These are phyloP conservation scores for Phrixothrix hirtus DNA, from an alignment of 2,888 invertebrate species.

Conservation along the genomic window DNA sequence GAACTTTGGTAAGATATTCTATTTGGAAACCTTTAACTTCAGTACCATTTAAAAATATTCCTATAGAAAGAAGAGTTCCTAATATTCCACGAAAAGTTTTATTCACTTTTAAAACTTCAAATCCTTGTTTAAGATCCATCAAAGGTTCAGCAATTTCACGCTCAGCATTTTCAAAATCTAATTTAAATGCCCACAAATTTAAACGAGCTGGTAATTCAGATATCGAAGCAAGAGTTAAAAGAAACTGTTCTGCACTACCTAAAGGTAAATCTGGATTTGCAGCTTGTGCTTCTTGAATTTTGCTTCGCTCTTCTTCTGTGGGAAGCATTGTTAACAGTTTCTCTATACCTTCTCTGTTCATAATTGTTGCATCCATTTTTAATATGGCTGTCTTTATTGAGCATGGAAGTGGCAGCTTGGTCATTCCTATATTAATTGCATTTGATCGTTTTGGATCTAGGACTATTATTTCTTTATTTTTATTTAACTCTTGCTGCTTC, in stretches of 20 bases:
- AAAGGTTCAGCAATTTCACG: constrained; percentile 98
- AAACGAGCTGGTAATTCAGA: constrained; percentile 91
- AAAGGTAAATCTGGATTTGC: constrained; percentile 87
- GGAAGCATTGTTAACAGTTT: constrained; percentile 98
- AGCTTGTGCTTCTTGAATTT: constrained; percentile 94
- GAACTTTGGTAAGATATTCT: constrained; percentile 95
- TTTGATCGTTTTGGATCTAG: constrained; percentile 97
- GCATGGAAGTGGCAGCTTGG: constrained; percentile 94
- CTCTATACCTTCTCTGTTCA: constrained; percentile 97
- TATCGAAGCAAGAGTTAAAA: constrained; percentile 94
- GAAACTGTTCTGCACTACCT: constrained; percentile 97
- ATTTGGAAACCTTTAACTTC: constrained; percentile 95
- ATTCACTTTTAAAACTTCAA: constrained; percentile 87
- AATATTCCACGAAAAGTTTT: constrained; percentile 95
- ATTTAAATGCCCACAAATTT: constrained; percentile 96
- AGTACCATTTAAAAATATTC: constrained; percentile 93
- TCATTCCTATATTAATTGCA: constrained; percentile 99
- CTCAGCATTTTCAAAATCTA: constrained; percentile 97
- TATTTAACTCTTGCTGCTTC: constrained; percentile 83
- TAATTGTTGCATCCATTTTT: constrained; percentile 98
- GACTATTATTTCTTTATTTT: constrained; percentile 90
- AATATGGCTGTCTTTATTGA: constrained; percentile 98
- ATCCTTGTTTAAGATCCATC: constrained; percentile 97
- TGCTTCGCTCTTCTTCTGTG: constrained; percentile 86
- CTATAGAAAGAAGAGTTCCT: constrained; percentile 90